Conservation (phyloP, 2,888 invertebrate species). For the Cephus nigrinus region DNA sequence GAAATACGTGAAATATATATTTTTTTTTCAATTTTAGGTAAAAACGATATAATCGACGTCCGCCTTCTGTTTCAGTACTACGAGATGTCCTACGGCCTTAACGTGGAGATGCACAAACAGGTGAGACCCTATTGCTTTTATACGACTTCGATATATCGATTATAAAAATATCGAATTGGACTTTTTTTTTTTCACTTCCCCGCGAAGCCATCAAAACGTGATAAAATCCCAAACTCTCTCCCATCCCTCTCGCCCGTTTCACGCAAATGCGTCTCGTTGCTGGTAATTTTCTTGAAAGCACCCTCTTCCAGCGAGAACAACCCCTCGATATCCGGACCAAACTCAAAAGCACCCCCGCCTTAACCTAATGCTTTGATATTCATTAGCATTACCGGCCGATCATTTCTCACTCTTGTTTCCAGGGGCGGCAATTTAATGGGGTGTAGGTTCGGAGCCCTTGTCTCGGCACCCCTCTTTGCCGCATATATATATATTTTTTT, state of each 20-base stretch:
- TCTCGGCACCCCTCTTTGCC: too few species aligned
- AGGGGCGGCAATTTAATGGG: too few species aligned
- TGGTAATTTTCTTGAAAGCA: constrained; percentile 43
- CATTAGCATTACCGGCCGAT: constrained; percentile 61
- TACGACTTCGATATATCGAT: too few species aligned
- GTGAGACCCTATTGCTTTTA: constrained; percentile 65
- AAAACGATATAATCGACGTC: background rate
- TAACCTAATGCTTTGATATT: constrained; percentile 48
- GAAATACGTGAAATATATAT: background rate
- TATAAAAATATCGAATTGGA: too few species aligned
- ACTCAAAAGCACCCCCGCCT: constrained; percentile 30
- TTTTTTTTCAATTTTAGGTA: background rate
- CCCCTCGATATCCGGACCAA: constrained; percentile 27
- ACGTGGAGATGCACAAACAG: constrained; percentile 97
- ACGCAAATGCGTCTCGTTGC: background rate
- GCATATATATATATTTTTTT: too few species aligned
- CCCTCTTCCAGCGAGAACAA: constrained; percentile 15
- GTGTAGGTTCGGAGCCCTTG: too few species aligned
- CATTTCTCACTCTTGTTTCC: constrained; percentile 53
- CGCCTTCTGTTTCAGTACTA: constrained; percentile 81
- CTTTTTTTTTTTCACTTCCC: too few species aligned
- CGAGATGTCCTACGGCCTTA: constrained; percentile 96
- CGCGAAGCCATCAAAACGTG: too few species aligned
- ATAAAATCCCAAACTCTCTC: too few species aligned
- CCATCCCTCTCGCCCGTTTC: too few species aligned